Conservation (phyloP, 1,140 invertebrate species). For the Polypedilum pembai region DNA sequence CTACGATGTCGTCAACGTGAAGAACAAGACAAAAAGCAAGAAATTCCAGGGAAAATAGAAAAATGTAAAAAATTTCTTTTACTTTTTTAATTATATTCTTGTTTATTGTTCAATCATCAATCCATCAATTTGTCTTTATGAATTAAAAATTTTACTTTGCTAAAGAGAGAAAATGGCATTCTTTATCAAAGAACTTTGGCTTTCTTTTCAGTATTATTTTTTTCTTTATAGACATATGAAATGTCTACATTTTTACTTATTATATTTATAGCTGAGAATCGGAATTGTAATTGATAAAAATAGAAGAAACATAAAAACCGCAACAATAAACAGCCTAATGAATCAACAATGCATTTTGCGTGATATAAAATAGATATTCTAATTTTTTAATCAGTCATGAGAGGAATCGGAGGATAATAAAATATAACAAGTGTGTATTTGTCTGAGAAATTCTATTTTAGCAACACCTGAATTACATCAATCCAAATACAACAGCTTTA, state of each 20-base stretch:
- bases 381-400: too few relatives aligned
- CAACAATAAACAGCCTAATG: background rate
- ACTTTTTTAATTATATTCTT: background rate
- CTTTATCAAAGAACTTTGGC: constrained; percentile 17
- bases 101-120: background rate
- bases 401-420: too few relatives aligned
- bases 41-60: background rate
- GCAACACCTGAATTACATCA: too few relatives aligned
- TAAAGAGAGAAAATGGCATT: constrained; percentile 13
- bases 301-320: background rate
- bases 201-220: background rate
- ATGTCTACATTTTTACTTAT: background rate
- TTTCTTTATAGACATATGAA: background rate
- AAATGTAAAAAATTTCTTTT: background rate
- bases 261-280: background rate
- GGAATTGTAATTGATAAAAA: background rate
- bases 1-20: constrained; percentile 88
- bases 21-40: constrained; percentile 57
- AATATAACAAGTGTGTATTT: too few relatives aligned
- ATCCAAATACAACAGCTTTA: too few relatives aligned
- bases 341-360: background rate
- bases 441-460: too few relatives aligned
- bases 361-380: background rate
- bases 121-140: background rate
- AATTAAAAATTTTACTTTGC: constrained; percentile 19